These are phyloP conservation scores for Hippocampus kuda DNA, from an alignment of 2,797 vertebrate species.

Conservation along the genomic window DNA sequence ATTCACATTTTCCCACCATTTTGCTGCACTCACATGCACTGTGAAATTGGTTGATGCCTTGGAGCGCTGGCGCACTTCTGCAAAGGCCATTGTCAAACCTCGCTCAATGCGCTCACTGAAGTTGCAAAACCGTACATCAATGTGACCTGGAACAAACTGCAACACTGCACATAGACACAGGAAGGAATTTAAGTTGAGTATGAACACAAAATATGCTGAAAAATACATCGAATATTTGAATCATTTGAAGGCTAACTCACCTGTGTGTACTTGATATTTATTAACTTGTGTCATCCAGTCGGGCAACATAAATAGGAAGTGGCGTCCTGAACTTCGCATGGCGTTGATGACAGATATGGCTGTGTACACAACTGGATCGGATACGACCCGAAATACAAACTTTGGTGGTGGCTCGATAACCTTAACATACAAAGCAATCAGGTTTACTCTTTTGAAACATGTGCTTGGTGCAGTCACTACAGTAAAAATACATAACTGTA, in stretches of 20 bases:
- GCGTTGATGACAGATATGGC: constrained; percentile 85
- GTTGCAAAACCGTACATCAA: constrained; percentile 82
- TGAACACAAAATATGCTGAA: neutral
- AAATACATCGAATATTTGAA: neutral
- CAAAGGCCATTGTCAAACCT: constrained; percentile 78
- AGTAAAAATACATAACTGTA: neutral
- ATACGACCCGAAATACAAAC: constrained; percentile 85
- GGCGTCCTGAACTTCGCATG: constrained; percentile 69
- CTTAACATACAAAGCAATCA: constrained; percentile 51
- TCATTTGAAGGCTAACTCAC: constrained; percentile 58
- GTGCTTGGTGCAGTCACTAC: neutral
- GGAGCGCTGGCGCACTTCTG: constrained; percentile 74
- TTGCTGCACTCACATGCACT: constrained; percentile 73
- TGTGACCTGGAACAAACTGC: constrained; percentile 85
- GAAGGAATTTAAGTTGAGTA: neutral
- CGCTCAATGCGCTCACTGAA: constrained; percentile 83
- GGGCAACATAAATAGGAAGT: constrained; percentile 74
- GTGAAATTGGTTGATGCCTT: constrained; percentile 79
- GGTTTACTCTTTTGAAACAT: neutral
- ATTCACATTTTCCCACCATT: neutral
- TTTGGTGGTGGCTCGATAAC: constrained; percentile 78
- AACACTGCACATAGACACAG: constrained; percentile 68
- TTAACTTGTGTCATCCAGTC: constrained; percentile 69
- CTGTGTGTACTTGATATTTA: constrained; percentile 87
- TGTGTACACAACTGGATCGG: constrained; percentile 85